These are phyloP conservation scores for Agonopterix arenella DNA, from an alignment of 2,888 invertebrate genomes.

Conservation along the genomic window DNA sequence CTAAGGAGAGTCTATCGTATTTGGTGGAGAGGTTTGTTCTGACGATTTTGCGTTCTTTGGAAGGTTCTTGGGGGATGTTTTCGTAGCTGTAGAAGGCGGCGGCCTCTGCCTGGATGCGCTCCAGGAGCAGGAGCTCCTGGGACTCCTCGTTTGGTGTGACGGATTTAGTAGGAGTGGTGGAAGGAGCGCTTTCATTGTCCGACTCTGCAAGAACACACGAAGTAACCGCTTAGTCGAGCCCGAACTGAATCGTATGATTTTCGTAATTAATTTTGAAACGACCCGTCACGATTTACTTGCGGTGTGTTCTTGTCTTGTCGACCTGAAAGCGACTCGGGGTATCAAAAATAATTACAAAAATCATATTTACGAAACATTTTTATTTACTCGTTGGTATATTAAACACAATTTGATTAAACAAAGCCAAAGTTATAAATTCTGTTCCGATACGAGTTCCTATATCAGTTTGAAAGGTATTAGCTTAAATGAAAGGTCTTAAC, in stretches of 20 bases:
- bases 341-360: constrained; percentile 77
- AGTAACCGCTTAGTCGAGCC: constrained; percentile 45
- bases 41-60: constrained; percentile 41
- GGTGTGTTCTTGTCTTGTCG: constrained; percentile 56
- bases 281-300: constrained; percentile 46
- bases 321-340: constrained; percentile 60
- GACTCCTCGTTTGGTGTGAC: constrained; percentile 61
- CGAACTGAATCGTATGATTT: constrained; percentile 42
- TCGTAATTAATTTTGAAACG: constrained; percentile 72
- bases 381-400: constrained; percentile 73
- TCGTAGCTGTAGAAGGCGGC: constrained; percentile 84
- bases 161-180: constrained; percentile 75
- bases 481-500: constrained; percentile 61
- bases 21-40: constrained; percentile 44
- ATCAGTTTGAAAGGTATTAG: constrained; percentile 58
- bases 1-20: constrained; percentile 69
- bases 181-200: constrained; percentile 84
- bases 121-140: constrained; percentile 81
- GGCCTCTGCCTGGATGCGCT: constrained; percentile 82
- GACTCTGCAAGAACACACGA: constrained; percentile 87
- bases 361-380: constrained; percentile 72
- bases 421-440: constrained; percentile 60
- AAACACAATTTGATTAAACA: constrained; percentile 72
- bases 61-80: constrained; percentile 5
- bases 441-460: constrained; percentile 56